Evolutionary conservation across 1,140 invertebrate genomes (phyloP).

Genomic region (Prorops nasuta): DNA sequence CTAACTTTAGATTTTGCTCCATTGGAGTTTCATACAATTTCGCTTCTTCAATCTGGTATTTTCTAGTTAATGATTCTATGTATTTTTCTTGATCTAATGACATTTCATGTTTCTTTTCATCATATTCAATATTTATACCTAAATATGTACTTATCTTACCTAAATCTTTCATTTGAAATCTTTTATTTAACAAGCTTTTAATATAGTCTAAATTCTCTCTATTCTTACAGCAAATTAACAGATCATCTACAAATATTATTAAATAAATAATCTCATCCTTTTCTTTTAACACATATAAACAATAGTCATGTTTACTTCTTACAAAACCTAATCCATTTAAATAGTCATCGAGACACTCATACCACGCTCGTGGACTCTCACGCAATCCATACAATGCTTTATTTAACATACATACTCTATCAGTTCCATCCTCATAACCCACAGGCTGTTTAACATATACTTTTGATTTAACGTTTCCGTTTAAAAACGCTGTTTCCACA

Average conservation of each 20-base stretch:
- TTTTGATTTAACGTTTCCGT: too few species aligned
- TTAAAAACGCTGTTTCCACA: neutral
- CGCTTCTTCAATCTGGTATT: slow-evolving; percentile 36
- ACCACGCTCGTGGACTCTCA: neutral
- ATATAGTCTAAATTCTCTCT: neutral
- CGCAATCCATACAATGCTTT: neutral
- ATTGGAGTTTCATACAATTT: slow-evolving; percentile 34
- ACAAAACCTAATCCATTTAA: neutral
- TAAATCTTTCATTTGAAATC: neutral
- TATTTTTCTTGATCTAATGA: slow-evolving; percentile 41
- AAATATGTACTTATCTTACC: neutral
- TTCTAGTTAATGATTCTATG: slow-evolving; percentile 43
- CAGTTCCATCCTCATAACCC: neutral
- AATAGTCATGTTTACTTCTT: neutral
- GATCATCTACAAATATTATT: neutral
- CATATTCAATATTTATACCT: slow-evolving; percentile 36
- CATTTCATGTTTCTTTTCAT: slow-evolving; percentile 28
- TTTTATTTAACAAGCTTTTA: neutral
- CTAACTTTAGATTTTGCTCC: slow-evolving; percentile 38
- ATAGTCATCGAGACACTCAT: neutral
- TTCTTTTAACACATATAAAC: neutral
- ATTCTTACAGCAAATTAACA: neutral
- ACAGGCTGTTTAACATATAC: too few species aligned
- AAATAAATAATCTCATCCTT: too few species aligned
- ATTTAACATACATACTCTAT: neutral